Percentiles rank a stretch among this genome's conserved stretches.
Evolutionary conservation across 2,113 vertebrate species (phyloP).

Genomic region (Sinocyclocheilus maitianheensis): DNA sequence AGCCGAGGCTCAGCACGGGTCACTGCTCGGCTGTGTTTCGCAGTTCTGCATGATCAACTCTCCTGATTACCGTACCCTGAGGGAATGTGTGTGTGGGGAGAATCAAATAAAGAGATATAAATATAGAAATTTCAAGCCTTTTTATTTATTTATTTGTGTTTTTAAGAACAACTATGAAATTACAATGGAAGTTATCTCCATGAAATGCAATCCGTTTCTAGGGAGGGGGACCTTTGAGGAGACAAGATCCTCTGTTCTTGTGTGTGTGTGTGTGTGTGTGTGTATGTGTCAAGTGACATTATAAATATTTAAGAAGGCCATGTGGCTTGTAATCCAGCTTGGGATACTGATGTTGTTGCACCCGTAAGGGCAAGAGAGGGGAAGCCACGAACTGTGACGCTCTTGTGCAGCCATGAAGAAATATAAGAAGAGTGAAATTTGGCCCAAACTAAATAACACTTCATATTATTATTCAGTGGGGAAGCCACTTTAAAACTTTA

Average conservation of each 20-base stretch:
- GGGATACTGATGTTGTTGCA: constrained; percentile 9
- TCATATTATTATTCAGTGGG: not conserved
- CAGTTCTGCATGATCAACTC: constrained; percentile 47
- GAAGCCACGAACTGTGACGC: not conserved
- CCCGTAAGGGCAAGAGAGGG: not conserved
- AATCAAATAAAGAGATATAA: constrained; percentile 46
- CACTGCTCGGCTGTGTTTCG: constrained; percentile 25
- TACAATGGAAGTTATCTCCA: not conserved
- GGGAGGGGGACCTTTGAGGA: not conserved
- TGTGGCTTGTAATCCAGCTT: constrained; percentile 14
- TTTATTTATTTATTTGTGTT: constrained; percentile 36
- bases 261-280: not conserved
- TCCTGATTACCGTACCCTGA: constrained; percentile 40
- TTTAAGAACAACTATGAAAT: not conserved
- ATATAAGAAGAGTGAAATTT: not conserved
- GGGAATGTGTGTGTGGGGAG: constrained; percentile 23
- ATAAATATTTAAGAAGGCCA: constrained; percentile 18
- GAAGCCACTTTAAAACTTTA: not conserved
- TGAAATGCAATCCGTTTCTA: not conserved
- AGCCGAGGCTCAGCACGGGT: constrained; percentile 14
- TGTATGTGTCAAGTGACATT: constrained; percentile 23
- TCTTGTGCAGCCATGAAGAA: not conserved
- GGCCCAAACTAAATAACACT: not conserved
- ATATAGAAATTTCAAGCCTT: constrained; percentile 44
- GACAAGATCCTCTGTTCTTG: not conserved